phyloP scores from a whole-genome alignment of 2,797 vertebrate species.

The Chelidonichthys spinosus region DNA sequence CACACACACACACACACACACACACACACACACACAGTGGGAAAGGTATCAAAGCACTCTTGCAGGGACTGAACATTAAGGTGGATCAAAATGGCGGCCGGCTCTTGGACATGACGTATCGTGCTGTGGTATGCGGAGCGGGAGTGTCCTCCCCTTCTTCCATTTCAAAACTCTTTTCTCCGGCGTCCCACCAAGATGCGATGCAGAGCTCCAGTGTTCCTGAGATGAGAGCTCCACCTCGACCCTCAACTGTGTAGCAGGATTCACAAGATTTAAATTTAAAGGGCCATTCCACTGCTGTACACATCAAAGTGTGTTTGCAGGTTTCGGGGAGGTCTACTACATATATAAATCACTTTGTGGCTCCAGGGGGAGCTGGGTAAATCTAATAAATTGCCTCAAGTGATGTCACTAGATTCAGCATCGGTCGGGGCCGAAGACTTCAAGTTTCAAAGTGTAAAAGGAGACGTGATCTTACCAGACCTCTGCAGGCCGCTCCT shows the following conservation, averaged over 20 bases:
- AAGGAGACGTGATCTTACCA: not conserved
- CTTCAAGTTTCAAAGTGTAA: not conserved
- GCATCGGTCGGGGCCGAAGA: not conserved
- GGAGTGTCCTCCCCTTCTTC: constrained; percentile 11
- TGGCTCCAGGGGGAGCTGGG: not conserved
- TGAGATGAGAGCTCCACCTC: not conserved
- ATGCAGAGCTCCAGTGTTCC: not conserved
- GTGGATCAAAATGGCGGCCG: constrained; percentile 59
- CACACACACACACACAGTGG: constrained; percentile 4
- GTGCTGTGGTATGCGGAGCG: constrained; percentile 32
- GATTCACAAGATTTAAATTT: not conserved
- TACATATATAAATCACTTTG: not conserved
- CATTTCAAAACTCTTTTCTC: constrained; percentile 16
- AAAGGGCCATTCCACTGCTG: not conserved
- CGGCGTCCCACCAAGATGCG: not conserved
- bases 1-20: constrained; percentile 19
- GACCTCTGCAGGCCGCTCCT: not conserved
- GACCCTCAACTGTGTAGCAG: not conserved
- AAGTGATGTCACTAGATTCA: not conserved
- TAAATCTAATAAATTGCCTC: not conserved
- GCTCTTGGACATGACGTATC: constrained; percentile 43
- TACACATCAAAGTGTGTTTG: not conserved
- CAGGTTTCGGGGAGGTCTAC: not conserved
- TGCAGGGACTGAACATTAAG: constrained; percentile 2
- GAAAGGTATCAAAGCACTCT: constrained; percentile 38